Percentiles rank a stretch among this genome's conserved stretches.
These are phyloP conservation scores for Phylloscopus collybita DNA, from an alignment of 2,797 vertebrate species.

Conservation along the genomic window DNA sequence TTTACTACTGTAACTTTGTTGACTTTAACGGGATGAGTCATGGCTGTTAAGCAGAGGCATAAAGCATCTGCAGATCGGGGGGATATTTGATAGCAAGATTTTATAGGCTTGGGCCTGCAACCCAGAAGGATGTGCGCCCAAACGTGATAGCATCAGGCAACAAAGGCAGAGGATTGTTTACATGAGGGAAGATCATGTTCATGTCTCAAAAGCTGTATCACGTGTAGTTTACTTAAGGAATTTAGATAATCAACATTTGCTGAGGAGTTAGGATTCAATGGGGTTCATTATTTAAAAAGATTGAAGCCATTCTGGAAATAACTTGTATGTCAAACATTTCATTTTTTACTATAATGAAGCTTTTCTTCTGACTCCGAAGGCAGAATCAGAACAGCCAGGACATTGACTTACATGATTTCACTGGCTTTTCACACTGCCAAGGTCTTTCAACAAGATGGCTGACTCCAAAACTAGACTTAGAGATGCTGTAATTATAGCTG, in stretches of 20 bases:
- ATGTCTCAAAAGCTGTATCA: conserved; percentile 56
- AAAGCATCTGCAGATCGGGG: conserved; percentile 55
- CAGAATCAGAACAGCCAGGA: conserved; percentile 43
- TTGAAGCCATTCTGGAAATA: conserved; percentile 37
- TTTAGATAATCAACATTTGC: conserved; percentile 59
- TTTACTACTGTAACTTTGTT: conserved; percentile 66
- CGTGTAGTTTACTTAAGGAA: conserved; percentile 62
- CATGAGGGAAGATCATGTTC: conserved; percentile 43
- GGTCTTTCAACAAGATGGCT: conserved; percentile 64
- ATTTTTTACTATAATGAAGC: conserved; percentile 60
- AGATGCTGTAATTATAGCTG: conserved; percentile 57
- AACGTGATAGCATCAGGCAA: conserved; percentile 48
- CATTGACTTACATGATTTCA: conserved; percentile 55
- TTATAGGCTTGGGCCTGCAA: conserved; percentile 40
- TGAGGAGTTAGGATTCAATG: conserved; percentile 49
- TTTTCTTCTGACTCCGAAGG: conserved; percentile 36
- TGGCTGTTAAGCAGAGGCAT: conserved; percentile 57
- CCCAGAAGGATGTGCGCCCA: conserved; percentile 9
- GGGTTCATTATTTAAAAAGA: conserved; percentile 55
- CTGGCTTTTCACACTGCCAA: conserved; percentile 27
- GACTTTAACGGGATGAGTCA: conserved; percentile 68
- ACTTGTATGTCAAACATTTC: conserved; percentile 45
- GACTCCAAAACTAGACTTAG: conserved; percentile 51
- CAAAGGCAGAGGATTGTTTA: conserved; percentile 64
- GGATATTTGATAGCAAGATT: conserved; percentile 58